A percentile compares a stretch with the other conserved stretches of the same genome.
These are phyloP conservation scores for Apteryx mantelli DNA, from an alignment of 2,113 vertebrate genomes.

Conservation along the genomic window DNA sequence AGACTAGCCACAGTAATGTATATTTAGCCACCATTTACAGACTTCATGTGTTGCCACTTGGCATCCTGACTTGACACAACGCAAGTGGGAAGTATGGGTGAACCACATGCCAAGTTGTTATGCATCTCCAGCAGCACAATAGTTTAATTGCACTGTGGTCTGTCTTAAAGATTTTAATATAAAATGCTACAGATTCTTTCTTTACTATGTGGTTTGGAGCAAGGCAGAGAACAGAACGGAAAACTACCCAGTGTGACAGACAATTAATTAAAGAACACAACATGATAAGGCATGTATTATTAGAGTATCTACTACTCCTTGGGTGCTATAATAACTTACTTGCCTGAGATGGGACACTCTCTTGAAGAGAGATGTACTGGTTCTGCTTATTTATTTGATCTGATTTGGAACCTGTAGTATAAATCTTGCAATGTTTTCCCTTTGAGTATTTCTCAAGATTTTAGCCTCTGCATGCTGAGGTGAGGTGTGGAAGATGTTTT, in stretches of 20 bases:
- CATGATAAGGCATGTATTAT: constrained; percentile 24
- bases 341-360: neutral
- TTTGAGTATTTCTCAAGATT: neutral
- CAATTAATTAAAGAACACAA: constrained; percentile 64
- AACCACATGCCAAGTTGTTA: constrained; percentile 65
- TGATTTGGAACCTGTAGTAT: neutral
- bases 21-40: constrained; percentile 1
- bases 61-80: constrained; percentile 25
- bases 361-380: neutral
- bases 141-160: constrained; percentile 71
- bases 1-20: neutral
- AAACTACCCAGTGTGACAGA: constrained; percentile 55
- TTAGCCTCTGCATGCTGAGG: neutral
- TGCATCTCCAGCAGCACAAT: constrained; percentile 47
- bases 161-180: constrained; percentile 59
- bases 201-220: constrained; percentile 70
- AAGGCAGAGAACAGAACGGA: constrained; percentile 57
- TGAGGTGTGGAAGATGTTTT: neutral
- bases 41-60: neutral
- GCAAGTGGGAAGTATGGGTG: constrained; percentile 40
- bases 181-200: constrained; percentile 65
- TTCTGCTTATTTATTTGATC: neutral
- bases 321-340: neutral
- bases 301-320: neutral
- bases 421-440: neutral